Evolutionary conservation across 2,888 invertebrate genomes (phyloP).

Genomic region (Trichopria drosophilae): DNA sequence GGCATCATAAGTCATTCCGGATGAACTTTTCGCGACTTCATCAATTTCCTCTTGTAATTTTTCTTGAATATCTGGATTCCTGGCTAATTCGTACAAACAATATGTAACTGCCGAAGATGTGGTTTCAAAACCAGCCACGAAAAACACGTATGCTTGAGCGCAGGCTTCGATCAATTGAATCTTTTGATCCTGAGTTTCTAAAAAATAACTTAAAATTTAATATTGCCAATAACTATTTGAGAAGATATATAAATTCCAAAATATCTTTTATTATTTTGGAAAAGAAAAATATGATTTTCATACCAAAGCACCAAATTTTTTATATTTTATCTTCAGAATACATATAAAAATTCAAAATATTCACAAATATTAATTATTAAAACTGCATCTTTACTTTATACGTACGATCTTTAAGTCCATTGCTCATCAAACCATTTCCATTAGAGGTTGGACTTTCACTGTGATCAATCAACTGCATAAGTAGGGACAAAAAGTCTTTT

Average conservation of each 20-base stretch:
- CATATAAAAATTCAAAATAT: too few species aligned
- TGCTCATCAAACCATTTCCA: conserved; percentile 8
- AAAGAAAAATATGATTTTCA: too few species aligned
- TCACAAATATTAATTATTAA: too few species aligned
- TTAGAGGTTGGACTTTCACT: conserved; percentile 27
- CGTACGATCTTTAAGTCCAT: not conserved
- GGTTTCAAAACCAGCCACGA: conserved; percentile 62
- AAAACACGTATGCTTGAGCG: conserved; percentile 60
- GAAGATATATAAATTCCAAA: too few species aligned
- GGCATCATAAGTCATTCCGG: conserved; percentile 56
- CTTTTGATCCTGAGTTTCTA: conserved; percentile 6
- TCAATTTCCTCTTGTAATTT: conserved; percentile 56
- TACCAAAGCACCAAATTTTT: too few species aligned
- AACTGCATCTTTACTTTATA: conserved; percentile 10
- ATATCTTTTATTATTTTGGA: too few species aligned
- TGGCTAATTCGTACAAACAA: conserved; percentile 58
- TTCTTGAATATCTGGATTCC: conserved; percentile 56
- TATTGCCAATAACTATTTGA: conserved; percentile 20
- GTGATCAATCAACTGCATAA: conserved; percentile 44
- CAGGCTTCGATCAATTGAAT: conserved; percentile 56
- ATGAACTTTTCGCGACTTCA: conserved; percentile 44
- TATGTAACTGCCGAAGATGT: conserved; percentile 60
- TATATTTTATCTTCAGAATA: too few species aligned
- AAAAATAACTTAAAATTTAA: not conserved
- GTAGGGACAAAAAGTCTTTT: conserved; percentile 47